phyloP scores from a whole-genome alignment of 1,140 invertebrate species.

The Lamellibrachia luymesi region DNA sequence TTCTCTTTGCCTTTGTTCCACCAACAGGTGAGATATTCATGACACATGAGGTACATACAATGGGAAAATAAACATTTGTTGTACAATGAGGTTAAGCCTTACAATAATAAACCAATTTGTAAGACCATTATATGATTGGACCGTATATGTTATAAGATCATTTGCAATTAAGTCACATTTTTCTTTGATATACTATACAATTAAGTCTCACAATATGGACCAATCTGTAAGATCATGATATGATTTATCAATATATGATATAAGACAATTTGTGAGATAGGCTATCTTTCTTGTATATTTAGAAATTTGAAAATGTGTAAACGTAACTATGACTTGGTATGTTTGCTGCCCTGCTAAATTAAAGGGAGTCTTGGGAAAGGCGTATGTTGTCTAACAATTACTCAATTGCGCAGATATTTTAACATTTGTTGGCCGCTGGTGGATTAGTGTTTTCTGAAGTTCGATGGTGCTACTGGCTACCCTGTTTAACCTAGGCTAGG shows the following conservation, averaged over 20 bases:
- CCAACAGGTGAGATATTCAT: conserved; percentile 77
- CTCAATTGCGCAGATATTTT: neutral
- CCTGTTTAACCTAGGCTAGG: neutral
- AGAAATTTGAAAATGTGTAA: no score
- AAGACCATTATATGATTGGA: neutral
- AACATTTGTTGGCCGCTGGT: neutral
- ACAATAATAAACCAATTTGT: neutral
- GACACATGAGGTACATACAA: neutral
- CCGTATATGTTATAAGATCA: neutral
- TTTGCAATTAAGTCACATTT: neutral
- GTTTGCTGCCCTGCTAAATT: no score
- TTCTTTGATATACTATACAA: neutral
- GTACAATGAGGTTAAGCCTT: neutral
- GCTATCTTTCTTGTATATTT: no score
- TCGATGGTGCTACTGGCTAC: neutral
- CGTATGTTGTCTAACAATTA: neutral
- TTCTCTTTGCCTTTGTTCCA: conserved; percentile 95
- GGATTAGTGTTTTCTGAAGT: neutral
- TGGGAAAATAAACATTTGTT: neutral
- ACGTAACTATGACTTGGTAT: no score
- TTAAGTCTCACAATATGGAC: neutral
- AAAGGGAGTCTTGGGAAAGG: no score
- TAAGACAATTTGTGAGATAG: no score
- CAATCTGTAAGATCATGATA: no score
- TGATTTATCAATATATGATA: no score